phyloP scores from a whole-genome alignment of 2,888 invertebrate genomes.

The Eilema caniola region DNA sequence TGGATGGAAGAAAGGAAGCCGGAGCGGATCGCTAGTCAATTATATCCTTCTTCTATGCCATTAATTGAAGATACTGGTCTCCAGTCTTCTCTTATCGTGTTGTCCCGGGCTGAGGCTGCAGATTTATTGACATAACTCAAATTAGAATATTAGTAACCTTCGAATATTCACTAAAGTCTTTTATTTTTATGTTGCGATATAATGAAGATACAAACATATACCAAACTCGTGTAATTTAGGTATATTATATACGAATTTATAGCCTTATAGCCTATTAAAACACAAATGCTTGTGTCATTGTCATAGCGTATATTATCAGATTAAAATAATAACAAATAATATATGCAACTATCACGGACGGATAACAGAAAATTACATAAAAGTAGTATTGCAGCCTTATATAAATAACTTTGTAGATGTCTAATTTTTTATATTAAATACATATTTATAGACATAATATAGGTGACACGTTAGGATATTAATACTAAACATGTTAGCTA shows the following conservation, averaged over 20 bases:
- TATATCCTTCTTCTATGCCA: too few species aligned
- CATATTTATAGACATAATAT: too few species aligned
- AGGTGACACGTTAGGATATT: too few species aligned
- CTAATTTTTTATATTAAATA: background rate
- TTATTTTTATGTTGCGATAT: background rate
- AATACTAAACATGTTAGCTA: background rate
- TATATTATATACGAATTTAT: background rate
- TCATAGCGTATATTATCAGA: background rate
- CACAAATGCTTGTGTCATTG: background rate
- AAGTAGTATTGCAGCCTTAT: background rate
- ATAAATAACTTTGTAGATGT: background rate
- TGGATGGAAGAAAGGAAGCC: too few species aligned
- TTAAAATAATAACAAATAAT: background rate
- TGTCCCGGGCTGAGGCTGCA: too few species aligned
- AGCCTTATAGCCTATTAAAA: background rate
- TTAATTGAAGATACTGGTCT: too few species aligned
- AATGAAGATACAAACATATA: background rate
- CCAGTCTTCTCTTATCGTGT: too few species aligned
- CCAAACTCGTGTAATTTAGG: background rate
- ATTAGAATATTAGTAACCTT: background rate
- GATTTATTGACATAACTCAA: too few species aligned
- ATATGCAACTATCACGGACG: background rate
- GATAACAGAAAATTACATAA: background rate
- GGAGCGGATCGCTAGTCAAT: too few species aligned
- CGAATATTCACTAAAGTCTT: background rate